phyloP scores from a whole-genome alignment of 2,888 invertebrate genomes.

The Drosophila mulleri region DNA sequence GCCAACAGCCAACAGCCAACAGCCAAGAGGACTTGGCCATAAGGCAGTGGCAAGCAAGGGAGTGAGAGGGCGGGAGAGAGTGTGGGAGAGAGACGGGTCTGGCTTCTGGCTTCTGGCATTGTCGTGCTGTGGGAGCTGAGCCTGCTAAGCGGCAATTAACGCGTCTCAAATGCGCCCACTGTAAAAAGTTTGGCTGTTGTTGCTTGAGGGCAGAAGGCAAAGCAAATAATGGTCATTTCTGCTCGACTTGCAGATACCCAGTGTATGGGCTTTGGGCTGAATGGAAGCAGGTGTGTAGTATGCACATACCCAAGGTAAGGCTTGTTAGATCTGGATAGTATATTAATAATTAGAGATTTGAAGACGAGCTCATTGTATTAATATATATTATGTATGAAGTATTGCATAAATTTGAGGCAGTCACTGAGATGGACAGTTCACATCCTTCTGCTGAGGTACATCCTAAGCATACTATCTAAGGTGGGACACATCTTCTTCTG shows the following conservation, averaged over 20 bases:
- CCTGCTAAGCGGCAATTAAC: slow-evolving; percentile 72
- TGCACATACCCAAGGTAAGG: neutral
- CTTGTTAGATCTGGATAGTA: neutral
- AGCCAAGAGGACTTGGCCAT: slow-evolving; percentile 22
- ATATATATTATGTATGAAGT: no score
- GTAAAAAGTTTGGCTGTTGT: slow-evolving; percentile 13
- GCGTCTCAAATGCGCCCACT: slow-evolving; percentile 53
- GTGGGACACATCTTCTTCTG: neutral
- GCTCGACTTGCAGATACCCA: neutral
- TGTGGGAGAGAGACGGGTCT: neutral
- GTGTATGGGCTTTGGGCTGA: no score
- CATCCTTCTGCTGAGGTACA: neutral
- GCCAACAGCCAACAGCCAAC: slow-evolving; percentile 8
- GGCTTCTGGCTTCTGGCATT: slow-evolving; percentile 18
- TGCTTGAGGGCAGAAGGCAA: neutral
- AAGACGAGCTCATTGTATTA: no score
- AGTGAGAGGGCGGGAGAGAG: neutral
- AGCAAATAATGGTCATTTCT: neutral
- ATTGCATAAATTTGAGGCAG: no score
- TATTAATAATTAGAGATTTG: neutral
- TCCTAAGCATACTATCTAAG: neutral
- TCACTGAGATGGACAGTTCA: neutral
- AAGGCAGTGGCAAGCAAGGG: neutral
- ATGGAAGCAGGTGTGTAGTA: neutral
- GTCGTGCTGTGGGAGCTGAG: slow-evolving; percentile 28